Percentiles rank a stretch among this genome's conserved stretches.
Evolutionary conservation across 2,113 vertebrate genomes (phyloP).

Genomic region (Cryptotis parvus): DNA sequence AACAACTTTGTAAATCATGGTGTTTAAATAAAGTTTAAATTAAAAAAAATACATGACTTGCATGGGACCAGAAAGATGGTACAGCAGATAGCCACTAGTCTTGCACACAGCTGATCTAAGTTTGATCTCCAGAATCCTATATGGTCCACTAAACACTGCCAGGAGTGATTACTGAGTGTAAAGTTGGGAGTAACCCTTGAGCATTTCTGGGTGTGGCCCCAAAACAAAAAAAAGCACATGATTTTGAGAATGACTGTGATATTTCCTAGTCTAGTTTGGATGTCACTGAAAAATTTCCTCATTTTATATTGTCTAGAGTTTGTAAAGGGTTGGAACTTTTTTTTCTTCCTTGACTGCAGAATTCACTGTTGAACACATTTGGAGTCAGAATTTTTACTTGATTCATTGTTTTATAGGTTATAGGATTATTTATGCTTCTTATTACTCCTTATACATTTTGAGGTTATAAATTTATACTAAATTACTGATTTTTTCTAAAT

Average conservation of each 20-base stretch:
- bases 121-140: no score
- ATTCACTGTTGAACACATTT: not conserved
- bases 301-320: not conserved
- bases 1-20: no score
- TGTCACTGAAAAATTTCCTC: not conserved
- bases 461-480: conserved; percentile 29
- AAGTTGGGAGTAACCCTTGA: no score
- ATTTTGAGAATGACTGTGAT: not conserved
- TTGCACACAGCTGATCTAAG: no score
- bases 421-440: conserved; percentile 39
- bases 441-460: conserved; percentile 27
- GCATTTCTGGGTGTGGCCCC: no score
- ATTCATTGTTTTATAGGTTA: conserved; percentile 38
- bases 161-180: no score
- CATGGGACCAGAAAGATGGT: no score
- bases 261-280: not conserved
- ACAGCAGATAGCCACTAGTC: no score
- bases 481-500: not conserved
- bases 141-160: no score
- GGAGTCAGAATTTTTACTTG: not conserved
- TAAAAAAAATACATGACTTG: no score
- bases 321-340: not conserved
- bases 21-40: no score
- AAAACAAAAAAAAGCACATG: not conserved
- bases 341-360: not conserved